Conservation (phyloP, 2,113 vertebrate genomes). For the Cheirogaleus medius region DNA sequence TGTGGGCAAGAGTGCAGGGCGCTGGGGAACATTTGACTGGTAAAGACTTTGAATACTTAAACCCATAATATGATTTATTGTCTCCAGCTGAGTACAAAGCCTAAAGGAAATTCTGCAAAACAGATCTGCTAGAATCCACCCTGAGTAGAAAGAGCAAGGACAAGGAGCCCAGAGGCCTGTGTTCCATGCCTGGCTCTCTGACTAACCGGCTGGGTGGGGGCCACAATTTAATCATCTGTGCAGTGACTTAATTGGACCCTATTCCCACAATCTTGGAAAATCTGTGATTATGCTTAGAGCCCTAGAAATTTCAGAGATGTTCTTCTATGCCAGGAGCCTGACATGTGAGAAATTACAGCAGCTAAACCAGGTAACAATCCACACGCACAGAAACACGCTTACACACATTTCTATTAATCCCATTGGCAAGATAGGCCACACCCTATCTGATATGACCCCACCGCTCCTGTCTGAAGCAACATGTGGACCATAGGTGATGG, state of each 20-base stretch:
- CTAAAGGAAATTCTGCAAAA: constrained; percentile 28
- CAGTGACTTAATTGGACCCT: not conserved
- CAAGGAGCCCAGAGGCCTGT: not conserved
- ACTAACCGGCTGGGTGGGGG: not conserved
- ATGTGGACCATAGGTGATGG: not conserved
- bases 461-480: not conserved
- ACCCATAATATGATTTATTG: not conserved
- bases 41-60: not conserved
- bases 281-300: not conserved
- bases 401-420: not conserved
- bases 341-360: not conserved
- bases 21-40: not conserved
- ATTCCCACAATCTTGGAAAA: not conserved
- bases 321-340: not conserved
- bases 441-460: not conserved
- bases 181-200: not conserved
- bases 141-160: not conserved
- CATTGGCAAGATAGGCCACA: not conserved
- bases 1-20: not conserved
- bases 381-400: not conserved
- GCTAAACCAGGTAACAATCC: not conserved
- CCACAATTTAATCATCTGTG: not conserved
- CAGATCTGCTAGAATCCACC: not conserved
- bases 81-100: not conserved
- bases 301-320: not conserved